phyloP scores from a whole-genome alignment of 1,140 invertebrate genomes.

The Bombus haemorrhoidalis region DNA sequence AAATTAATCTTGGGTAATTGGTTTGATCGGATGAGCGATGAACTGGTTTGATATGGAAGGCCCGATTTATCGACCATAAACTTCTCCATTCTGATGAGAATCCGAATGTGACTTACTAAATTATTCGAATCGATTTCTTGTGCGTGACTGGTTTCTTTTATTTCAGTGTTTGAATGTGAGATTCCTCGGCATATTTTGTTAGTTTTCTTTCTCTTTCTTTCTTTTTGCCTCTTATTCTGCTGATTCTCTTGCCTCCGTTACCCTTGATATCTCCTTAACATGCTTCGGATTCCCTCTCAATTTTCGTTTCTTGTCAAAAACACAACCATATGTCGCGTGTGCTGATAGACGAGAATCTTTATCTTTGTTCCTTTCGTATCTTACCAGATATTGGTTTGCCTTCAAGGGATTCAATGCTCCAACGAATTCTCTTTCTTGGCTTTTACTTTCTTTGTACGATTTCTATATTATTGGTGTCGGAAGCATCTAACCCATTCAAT shows the following conservation, averaged over 20 bases:
- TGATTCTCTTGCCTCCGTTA: constrained; percentile 85
- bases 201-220: constrained; percentile 84
- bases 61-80: not conserved
- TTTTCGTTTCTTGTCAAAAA: constrained; percentile 86
- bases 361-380: constrained; percentile 88
- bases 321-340: constrained; percentile 85
- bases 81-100: not conserved
- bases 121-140: not conserved
- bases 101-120: not conserved
- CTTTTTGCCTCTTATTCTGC: constrained; percentile 86
- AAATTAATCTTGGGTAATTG: not conserved
- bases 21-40: not conserved
- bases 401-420: constrained; percentile 78
- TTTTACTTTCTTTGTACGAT: not conserved
- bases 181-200: not conserved
- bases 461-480: not conserved
- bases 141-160: not conserved
- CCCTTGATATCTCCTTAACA: constrained; percentile 87
- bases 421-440: constrained; percentile 30
- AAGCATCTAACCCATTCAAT: not conserved
- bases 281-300: constrained; percentile 86
- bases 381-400: constrained; percentile 87
- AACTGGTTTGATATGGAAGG: not conserved
- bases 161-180: not conserved
- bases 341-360: constrained; percentile 88